These are phyloP conservation scores for Trinorchestia longiramus DNA, from an alignment of 1,140 invertebrate genomes.

Conservation along the genomic window DNA sequence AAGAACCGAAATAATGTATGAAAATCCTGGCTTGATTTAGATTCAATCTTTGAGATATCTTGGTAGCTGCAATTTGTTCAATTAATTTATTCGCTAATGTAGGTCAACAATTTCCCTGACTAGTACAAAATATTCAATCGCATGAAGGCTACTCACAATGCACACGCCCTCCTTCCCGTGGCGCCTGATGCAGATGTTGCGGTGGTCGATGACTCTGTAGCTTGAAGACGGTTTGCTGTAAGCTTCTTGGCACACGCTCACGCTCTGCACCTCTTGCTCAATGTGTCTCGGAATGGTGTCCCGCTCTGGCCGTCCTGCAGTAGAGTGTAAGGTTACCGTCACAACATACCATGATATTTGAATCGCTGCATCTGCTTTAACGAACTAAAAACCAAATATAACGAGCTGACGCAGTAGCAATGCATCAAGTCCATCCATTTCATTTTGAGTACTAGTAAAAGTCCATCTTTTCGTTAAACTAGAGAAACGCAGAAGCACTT, in stretches of 20 bases:
- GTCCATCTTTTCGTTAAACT: too few species aligned
- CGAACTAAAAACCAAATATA: background rate
- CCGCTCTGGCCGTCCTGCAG: background rate
- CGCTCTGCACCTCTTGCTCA: background rate
- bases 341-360: too few species aligned
- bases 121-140: background rate
- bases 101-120: background rate
- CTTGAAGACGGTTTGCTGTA: background rate
- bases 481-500: background rate
- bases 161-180: background rate
- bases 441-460: background rate
- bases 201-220: conserved; percentile 6
- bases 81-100: background rate
- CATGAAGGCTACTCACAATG: background rate
- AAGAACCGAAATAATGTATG: background rate
- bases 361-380: background rate
- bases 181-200: conserved; percentile 34
- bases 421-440: too few species aligned
- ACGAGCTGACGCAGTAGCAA: background rate
- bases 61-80: background rate
- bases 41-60: background rate
- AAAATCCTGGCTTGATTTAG: background rate
- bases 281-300: background rate
- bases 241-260: background rate
- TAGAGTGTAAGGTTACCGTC: too few species aligned